These are phyloP conservation scores for Mechanitis messenoides DNA, from an alignment of 2,888 invertebrate genomes.

Conservation along the genomic window DNA sequence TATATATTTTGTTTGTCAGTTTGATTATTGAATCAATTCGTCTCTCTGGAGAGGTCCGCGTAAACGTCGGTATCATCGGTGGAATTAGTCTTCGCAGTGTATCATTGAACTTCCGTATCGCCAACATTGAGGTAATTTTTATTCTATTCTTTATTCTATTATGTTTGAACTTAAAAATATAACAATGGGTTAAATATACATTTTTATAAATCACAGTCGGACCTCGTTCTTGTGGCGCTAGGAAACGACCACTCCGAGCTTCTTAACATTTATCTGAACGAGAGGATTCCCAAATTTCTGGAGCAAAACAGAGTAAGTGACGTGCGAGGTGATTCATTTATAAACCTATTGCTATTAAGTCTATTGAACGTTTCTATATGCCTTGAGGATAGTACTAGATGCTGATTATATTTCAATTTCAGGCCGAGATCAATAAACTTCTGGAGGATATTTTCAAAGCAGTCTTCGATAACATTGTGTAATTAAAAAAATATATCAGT, in stretches of 20 bases:
- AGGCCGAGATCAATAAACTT: no score
- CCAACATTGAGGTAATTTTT: background rate
- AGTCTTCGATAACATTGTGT: no score
- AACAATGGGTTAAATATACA: background rate
- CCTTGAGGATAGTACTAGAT: no score
- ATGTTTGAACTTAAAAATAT: background rate
- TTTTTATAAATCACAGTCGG: conserved; percentile 16
- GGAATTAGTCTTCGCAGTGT: conserved; percentile 46
- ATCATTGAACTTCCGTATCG: conserved; percentile 32
- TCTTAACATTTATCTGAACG: conserved; percentile 11
- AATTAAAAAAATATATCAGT: no score
- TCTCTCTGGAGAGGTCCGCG: conserved; percentile 35
- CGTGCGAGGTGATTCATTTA: background rate
- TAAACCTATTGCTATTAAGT: background rate
- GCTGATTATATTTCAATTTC: no score
- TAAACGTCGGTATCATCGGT: conserved; percentile 38
- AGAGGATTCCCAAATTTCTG: conserved; percentile 12
- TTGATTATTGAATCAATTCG: conserved; percentile 36
- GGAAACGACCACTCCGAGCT: conserved; percentile 12
- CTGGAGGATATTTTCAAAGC: no score
- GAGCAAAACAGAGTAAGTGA: conserved; percentile 17
- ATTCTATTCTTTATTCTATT: background rate
- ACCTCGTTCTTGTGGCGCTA: background rate
- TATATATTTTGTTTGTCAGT: conserved; percentile 31
- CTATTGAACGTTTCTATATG: background rate